These are phyloP conservation scores for Cataglyphis cursor DNA, from an alignment of 2,888 invertebrate genomes.

Conservation along the genomic window DNA sequence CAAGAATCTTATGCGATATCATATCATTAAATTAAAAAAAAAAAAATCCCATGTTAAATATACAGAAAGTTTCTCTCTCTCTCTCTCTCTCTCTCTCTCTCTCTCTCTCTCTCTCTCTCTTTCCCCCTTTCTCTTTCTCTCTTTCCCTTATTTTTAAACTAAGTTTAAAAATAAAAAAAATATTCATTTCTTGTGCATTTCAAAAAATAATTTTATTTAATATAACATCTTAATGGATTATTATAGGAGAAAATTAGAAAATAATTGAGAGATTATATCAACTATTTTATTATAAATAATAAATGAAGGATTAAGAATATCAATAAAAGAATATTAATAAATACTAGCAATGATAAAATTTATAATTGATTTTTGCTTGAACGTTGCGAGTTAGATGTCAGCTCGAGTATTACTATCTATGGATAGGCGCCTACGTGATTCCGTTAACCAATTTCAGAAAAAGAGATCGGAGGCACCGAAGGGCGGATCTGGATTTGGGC, in stretches of 20 bases:
- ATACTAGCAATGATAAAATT: not conserved
- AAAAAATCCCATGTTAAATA: not conserved
- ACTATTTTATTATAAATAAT: not conserved
- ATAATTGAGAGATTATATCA: not conserved
- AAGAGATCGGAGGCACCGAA: conserved; percentile 4
- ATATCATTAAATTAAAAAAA: not conserved
- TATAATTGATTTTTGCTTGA: conserved; percentile 14
- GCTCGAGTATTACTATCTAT: conserved; percentile 37
- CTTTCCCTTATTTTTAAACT: not conserved
- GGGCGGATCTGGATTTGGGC: conserved; percentile 45
- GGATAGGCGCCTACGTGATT: conserved; percentile 78
- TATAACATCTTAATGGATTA: not conserved
- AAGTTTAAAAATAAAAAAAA: not conserved
- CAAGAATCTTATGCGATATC: not conserved
- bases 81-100: not conserved
- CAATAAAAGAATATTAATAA: not conserved
- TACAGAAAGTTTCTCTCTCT: not conserved
- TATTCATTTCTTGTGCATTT: not conserved
- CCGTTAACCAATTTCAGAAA: conserved; percentile 63
- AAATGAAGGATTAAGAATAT: not conserved
- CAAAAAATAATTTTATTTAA: not conserved
- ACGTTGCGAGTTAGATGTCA: not conserved
- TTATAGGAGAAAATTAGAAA: not conserved
- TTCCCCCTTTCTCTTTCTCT: not conserved
- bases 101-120: not conserved